phyloP scores from a whole-genome alignment of 53 echinoderm and acorn worm species.

The Arbacia lixula region DNA sequence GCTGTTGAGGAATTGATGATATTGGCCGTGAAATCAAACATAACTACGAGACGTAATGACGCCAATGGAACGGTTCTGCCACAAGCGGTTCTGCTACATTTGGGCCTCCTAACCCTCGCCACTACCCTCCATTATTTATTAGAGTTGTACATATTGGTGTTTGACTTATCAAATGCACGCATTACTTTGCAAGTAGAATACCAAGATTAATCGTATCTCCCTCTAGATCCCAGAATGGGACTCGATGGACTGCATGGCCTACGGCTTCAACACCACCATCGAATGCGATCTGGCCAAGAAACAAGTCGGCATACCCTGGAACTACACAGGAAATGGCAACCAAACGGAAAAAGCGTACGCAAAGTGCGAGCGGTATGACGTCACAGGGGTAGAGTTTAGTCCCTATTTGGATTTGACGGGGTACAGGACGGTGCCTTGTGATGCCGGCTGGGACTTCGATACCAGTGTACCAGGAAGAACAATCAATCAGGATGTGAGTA shows the following conservation, averaged over 20 bases:
- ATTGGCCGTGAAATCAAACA: no score
- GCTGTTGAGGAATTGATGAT: no score
- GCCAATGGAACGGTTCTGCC: no score
- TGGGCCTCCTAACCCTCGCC: no score
- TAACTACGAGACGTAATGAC: no score
- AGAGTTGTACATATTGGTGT: no score
- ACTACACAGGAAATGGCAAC: no score
- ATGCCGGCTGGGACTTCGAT: slow-evolving; percentile 40
- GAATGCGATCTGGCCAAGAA: slow-evolving; percentile 31
- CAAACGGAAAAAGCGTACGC: not conserved
- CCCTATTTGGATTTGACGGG: not conserved
- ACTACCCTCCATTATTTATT: no score
- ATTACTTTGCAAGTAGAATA: no score
- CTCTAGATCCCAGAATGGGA: slow-evolving; percentile 49
- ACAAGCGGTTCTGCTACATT: no score
- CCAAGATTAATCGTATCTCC: no score
- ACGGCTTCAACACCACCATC: slow-evolving; percentile 9
- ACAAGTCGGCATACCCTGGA: slow-evolving; percentile 19
- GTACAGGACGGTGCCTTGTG: not conserved
- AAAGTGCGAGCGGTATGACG: slow-evolving; percentile 9
- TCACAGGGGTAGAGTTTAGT: not conserved
- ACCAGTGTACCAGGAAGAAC: not conserved
- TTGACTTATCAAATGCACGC: no score
- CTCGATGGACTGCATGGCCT: not conserved
- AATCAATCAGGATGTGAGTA: slow-evolving; percentile 1